Conservation (phyloP, 2,797 vertebrate genomes). For the Amniataba percoides region DNA sequence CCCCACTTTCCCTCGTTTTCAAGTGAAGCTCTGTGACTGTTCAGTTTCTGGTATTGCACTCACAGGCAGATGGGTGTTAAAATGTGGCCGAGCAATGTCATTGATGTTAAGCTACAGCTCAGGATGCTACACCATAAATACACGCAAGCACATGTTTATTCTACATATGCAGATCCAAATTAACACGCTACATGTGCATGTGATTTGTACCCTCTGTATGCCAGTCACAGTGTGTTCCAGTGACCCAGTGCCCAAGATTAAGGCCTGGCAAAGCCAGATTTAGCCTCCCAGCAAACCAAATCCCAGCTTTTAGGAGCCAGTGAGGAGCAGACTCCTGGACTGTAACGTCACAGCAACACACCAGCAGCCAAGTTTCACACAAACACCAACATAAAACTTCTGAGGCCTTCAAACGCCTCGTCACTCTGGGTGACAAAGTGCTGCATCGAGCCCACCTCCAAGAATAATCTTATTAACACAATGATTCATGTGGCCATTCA, state of each 20-base stretch:
- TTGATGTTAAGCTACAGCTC: constrained; percentile 30
- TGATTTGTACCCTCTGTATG: constrained; percentile 27
- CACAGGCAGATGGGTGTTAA: background rate
- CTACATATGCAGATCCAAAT: constrained; percentile 36
- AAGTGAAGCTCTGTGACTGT: background rate
- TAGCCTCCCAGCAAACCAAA: constrained; percentile 60
- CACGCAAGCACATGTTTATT: background rate
- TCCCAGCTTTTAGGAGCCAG: constrained; percentile 60
- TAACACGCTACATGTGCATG: constrained; percentile 26
- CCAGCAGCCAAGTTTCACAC: constrained; percentile 31
- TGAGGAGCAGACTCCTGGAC: constrained; percentile 29
- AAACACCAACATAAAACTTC: constrained; percentile 30
- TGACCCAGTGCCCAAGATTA: constrained; percentile 71
- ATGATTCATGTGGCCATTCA: constrained; percentile 38
- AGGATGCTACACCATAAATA: constrained; percentile 5
- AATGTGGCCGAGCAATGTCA: constrained; percentile 7
- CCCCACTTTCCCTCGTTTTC: background rate
- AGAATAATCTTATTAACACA: constrained; percentile 26
- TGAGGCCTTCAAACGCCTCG: background rate
- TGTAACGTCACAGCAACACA: constrained; percentile 10
- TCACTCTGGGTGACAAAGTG: constrained; percentile 5
- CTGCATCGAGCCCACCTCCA: background rate
- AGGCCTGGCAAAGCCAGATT: constrained; percentile 65
- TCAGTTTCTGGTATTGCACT: constrained; percentile 1
- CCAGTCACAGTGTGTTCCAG: constrained; percentile 48